Evolutionary conservation across 2,113 vertebrate species (phyloP), one percentile per base, ranked within the genome.

Genomic region (Phylloscopus trochiloides): DNA sequence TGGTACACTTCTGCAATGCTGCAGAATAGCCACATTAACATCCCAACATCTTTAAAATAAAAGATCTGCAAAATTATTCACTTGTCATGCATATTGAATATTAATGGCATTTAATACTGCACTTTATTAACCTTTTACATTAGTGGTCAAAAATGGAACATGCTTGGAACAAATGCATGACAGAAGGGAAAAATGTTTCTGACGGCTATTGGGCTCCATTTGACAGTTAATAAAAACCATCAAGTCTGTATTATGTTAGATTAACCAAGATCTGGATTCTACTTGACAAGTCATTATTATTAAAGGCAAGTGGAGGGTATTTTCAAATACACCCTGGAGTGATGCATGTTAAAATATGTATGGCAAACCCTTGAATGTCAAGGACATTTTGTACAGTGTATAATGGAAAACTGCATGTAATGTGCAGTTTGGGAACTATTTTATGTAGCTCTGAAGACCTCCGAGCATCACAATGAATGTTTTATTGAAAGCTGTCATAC

Each of bases 221-320:
- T 97, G 97, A 97, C 97, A 98, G 97, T 98, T 98, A 98, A 98
- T 98, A 98, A 98, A 98, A 98, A 84, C 54, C 92, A 98, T 98
- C 98, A 98, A 98, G 96, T 98, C 94, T 70, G 10, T 96, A 97
- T 98, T 98, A 98, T 96, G 97, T 98, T 98, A 98, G 96, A 98
- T 98, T 98, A 98, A 96, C 95, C 28, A 92, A 97, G 97, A 98
- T 97, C 95, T 96, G 97, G 92, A 98, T 98, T 98, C 97, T 96
- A 97, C 97, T 98, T 98, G 97, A 98, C 98, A 98, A 98, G 97
- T 96, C 97, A 98, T 98, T 98, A 98, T 98, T 98, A 98, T 98
- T 98, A 98, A 98, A 98, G 98, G 97, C 97, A 98, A 98, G 96
- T 98, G 96, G 97, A 98, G 97, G 97, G 94, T 98, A 98, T 98